Conservation (phyloP, 2,797 vertebrate species). For the Propithecus deckenii region DNA sequence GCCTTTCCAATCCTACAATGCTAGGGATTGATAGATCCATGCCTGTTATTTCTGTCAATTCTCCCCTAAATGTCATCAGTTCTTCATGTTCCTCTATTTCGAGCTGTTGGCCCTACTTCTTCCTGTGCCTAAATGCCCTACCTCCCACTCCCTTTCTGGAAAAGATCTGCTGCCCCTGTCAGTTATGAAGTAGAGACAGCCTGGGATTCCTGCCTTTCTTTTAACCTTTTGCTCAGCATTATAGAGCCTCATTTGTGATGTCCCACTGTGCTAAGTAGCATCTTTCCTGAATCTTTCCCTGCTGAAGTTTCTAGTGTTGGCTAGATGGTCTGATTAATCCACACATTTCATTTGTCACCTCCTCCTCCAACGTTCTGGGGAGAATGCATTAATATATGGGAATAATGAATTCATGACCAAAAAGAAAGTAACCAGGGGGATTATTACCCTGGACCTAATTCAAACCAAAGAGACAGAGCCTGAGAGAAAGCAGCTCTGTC, state of each 20-base stretch:
- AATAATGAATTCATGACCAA: conserved; percentile 35
- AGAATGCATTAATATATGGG: conserved; percentile 38
- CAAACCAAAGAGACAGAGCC: conserved; percentile 25
- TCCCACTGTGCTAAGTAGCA: not conserved
- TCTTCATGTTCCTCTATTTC: conserved; percentile 59
- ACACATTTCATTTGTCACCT: conserved; percentile 24
- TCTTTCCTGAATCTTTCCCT: conserved; percentile 20
- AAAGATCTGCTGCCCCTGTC: conserved; percentile 33
- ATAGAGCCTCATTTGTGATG: not conserved
- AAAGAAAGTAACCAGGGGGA: not conserved
- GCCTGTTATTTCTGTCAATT: conserved; percentile 48
- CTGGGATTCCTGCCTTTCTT: not conserved
- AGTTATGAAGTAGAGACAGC: conserved; percentile 24
- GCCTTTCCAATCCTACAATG: not conserved
- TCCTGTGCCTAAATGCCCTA: conserved; percentile 48
- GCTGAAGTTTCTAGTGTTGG: not conserved
- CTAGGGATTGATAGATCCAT: conserved; percentile 17
- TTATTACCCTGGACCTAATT: conserved; percentile 3
- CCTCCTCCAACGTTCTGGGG: not conserved
- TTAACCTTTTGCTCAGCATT: conserved; percentile 15
- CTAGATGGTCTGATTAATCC: conserved; percentile 43
- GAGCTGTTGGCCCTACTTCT: conserved; percentile 42
- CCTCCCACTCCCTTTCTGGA: conserved; percentile 51
- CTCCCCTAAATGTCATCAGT: conserved; percentile 61
- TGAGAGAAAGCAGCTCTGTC: conserved; percentile 29